A percentile compares a stretch with the other conserved stretches of the same genome.
phyloP scores from a whole-genome alignment of 2,113 vertebrate genomes.

The Sturnus vulgaris region DNA sequence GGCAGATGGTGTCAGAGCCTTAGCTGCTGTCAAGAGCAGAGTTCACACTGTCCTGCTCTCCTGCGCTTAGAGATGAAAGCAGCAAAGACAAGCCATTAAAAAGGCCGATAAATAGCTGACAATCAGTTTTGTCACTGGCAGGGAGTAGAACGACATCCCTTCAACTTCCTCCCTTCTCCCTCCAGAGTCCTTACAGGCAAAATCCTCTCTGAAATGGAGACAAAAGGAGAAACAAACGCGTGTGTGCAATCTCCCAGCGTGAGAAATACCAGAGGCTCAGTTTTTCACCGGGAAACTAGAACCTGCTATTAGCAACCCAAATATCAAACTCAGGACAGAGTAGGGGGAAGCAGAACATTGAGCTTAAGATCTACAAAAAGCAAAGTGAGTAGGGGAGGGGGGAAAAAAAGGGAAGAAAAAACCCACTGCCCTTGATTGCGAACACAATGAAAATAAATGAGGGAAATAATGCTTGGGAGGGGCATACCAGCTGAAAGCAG shows the following conservation, averaged over 20 bases:
- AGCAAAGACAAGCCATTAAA: background rate
- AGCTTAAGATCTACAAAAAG: background rate
- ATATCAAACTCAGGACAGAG: background rate
- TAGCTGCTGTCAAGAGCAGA: constrained; percentile 44
- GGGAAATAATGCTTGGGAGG: background rate
- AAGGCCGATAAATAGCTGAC: background rate
- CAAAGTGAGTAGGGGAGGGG: background rate
- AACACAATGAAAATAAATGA: constrained; percentile 46
- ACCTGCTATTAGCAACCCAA: constrained; percentile 31
- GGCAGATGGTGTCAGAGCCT: constrained; percentile 63
- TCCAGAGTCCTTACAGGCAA: background rate
- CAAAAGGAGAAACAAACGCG: background rate
- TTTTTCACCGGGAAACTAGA: constrained; percentile 5
- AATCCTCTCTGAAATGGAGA: background rate
- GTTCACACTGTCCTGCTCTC: background rate
- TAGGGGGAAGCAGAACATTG: background rate
- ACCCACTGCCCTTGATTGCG: background rate
- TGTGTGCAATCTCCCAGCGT: background rate
- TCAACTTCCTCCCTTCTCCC: background rate
- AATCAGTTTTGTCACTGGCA: background rate
- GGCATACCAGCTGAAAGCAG: background rate
- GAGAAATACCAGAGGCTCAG: background rate
- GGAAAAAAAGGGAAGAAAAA: background rate
- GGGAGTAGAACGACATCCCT: rapidly evolving
- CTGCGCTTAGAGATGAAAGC: background rate